Evolutionary conservation across 1,140 invertebrate genomes (phyloP).

Genomic region (Lepidotrigona ventralis): DNA sequence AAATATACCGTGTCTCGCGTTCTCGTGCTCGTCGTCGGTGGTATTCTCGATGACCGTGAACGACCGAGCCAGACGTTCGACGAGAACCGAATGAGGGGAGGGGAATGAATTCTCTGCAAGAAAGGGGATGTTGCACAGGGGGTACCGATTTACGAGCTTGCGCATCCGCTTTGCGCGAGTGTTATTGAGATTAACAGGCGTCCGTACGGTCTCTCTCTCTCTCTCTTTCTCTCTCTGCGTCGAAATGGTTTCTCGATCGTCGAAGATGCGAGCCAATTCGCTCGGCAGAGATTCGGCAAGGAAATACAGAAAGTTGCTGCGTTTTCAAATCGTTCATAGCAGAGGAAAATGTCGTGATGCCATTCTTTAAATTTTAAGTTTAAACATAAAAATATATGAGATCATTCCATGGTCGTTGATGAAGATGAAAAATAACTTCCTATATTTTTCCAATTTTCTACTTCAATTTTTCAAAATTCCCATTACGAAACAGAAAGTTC

Average conservation of each 20-base stretch:
- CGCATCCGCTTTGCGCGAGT: constrained; percentile 68
- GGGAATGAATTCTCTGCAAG: constrained; percentile 9
- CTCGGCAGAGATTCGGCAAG: neutral
- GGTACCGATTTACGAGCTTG: constrained; percentile 65
- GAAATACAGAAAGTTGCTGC: neutral
- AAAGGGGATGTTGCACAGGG: constrained; percentile 29
- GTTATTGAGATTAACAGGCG: constrained; percentile 74
- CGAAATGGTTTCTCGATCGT: constrained; percentile 59
- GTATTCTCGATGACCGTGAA: constrained; percentile 5
- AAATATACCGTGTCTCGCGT: constrained; percentile 2
- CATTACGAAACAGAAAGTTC: too few species aligned
- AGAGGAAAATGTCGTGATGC: too few species aligned
- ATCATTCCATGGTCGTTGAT: too few species aligned
- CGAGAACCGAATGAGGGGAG: constrained; percentile 2
- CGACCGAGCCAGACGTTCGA: constrained; percentile 5
- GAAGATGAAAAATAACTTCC: too few species aligned
- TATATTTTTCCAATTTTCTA: too few species aligned
- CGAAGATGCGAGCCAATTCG: constrained; percentile 7
- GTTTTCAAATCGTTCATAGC: neutral
- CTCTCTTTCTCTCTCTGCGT: constrained; percentile 21
- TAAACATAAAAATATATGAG: too few species aligned
- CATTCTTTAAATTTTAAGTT: too few species aligned
- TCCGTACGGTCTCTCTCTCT: constrained; percentile 19
- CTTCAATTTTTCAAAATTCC: too few species aligned
- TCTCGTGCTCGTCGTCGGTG: constrained; percentile 16